Evolutionary conservation across 2,113 vertebrate species (phyloP).

Genomic region (Glaucidium brasilianum): DNA sequence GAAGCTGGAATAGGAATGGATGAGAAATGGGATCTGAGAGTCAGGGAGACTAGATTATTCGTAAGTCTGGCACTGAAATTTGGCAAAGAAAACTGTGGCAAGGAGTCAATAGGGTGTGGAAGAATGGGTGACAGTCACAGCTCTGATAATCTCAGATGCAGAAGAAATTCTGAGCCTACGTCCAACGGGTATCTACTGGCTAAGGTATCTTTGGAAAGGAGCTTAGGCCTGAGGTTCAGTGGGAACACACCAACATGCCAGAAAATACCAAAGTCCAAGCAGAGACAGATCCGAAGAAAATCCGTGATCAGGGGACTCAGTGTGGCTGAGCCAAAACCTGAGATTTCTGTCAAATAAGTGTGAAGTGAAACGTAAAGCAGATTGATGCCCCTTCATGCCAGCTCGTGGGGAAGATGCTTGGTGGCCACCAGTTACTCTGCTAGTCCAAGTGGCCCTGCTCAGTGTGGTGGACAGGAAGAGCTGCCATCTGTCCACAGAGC

Average conservation of each 20-base stretch:
- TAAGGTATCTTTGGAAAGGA: neutral
- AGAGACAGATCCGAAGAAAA: neutral
- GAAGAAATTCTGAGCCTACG: neutral
- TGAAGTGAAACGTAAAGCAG: neutral
- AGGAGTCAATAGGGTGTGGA: neutral
- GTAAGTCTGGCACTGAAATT: neutral
- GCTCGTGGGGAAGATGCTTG: neutral
- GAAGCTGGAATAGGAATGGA: neutral
- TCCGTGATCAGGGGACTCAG: neutral
- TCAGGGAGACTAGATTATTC: neutral
- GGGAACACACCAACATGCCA: neutral
- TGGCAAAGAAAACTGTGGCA: neutral
- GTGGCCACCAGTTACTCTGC: neutral
- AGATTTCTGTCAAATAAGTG: neutral
- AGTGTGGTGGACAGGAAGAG: neutral
- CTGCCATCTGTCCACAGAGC: neutral
- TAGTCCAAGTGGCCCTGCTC: neutral
- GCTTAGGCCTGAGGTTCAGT: neutral
- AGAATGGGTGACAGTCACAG: neutral
- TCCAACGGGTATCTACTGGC: neutral
- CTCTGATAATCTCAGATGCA: neutral
- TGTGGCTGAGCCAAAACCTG: neutral
- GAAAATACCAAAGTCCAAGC: neutral
- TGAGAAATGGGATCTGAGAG: neutral
- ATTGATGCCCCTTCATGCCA: neutral